Evolutionary conservation across 2,113 vertebrate genomes (phyloP), one percentile per base, ranked within the genome.

Genomic region (Rhea americana): DNA sequence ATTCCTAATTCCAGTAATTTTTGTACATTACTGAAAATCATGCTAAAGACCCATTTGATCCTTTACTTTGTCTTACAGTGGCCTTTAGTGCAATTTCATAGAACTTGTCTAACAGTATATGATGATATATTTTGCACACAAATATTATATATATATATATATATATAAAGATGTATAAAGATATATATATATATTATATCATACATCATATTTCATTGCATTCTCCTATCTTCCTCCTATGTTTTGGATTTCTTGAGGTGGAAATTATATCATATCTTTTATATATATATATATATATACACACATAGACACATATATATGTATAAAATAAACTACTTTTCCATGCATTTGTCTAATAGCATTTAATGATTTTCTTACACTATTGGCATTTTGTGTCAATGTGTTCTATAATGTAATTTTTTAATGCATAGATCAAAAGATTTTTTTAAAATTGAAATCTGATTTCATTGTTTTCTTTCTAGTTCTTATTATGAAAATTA

Each of bases 171-270:
- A 56, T 30, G 17, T 51, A 21, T 53, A 53, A 53, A 55, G 11
- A 22, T 21, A 12, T 32, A 13, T 21, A 12, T 32, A 13, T 0
- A 0, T 13, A 39, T 25, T 32, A 35, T 45, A 21, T 35, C 62
- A 19, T 14, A 66, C 8, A 11, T 3, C 16, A 18, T 13, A 11
- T 11, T 8, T 77, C n/a, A 24, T 61, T 26, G 45, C 4, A n/a
- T 67, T 90, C 6, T 74, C 25, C 6, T 37, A 0, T 58, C 47
- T 90, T 88, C 22, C 19, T 90, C 11, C 58, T 0, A 0, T 45
- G 11, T 26, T 86, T 89, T 63, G 25, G 22, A 14, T 3, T 61
- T 35, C 24, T 22, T 55, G 43, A 75, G 7, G 10, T 74, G 20
- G 39, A 89, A 81, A 84, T 32, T 39, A 0, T 9, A 53, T 32